These are phyloP conservation scores for Coreius guichenoti DNA, from an alignment of 2,797 vertebrate genomes.

Conservation along the genomic window DNA sequence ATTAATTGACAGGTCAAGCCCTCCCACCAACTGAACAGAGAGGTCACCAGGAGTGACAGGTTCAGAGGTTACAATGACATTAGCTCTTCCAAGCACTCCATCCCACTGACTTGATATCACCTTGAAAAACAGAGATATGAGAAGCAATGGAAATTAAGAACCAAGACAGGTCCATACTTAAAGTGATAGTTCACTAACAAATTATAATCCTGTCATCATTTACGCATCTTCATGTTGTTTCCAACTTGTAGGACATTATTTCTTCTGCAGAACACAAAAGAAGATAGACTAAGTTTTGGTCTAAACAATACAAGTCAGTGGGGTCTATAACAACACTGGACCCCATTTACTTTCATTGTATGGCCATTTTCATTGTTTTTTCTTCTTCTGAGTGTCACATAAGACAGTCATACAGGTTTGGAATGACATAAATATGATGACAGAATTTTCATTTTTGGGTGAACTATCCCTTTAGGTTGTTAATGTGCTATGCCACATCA, in stretches of 20 bases:
- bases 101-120: slow-evolving; percentile 79
- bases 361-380: neutral
- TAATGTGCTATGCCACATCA: neutral
- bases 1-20: slow-evolving; percentile 73
- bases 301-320: neutral
- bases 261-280: neutral
- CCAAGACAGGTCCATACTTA: neutral
- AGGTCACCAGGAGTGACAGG: slow-evolving; percentile 72
- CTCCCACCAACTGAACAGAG: slow-evolving; percentile 76
- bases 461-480: neutral
- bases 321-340: neutral
- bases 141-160: neutral
- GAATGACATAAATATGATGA: neutral
- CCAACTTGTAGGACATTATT: neutral
- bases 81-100: slow-evolving; percentile 74
- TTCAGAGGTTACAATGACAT: slow-evolving; percentile 74
- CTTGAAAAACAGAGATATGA: slow-evolving; percentile 59
- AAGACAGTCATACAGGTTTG: neutral
- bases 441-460: rapidly evolving
- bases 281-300: neutral
- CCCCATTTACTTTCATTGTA: neutral
- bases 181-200: neutral
- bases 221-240: neutral
- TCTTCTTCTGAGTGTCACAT: neutral
- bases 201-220: neutral